Conservation (phyloP, 1,140 invertebrate genomes). For the Harpegnathos saltator region DNA sequence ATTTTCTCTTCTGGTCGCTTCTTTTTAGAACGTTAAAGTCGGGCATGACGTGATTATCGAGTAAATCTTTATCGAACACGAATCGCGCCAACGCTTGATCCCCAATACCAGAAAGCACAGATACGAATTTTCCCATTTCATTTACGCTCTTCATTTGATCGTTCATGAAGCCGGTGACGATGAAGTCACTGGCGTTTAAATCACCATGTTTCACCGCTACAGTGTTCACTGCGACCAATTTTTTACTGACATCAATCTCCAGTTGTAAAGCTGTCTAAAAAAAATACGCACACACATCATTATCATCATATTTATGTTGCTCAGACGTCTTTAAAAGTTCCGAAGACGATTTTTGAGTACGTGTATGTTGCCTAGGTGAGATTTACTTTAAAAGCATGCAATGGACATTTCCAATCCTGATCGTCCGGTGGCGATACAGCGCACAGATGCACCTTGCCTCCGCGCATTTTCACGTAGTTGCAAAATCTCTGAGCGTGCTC, state of each 20-base stretch:
- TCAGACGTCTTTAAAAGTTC: too few relatives aligned
- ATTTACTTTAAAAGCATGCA: conserved; percentile 80
- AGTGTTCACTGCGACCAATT: conserved; percentile 71
- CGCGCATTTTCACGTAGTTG: conserved; percentile 79
- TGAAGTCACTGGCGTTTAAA: conserved; percentile 79
- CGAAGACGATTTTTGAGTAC: too few relatives aligned
- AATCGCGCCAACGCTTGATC: conserved; percentile 78
- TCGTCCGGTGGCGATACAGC: conserved; percentile 69
- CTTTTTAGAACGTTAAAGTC: conserved; percentile 73
- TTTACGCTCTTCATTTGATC: conserved; percentile 81
- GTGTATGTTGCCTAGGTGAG: background rate
- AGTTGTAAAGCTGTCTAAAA: conserved; percentile 76
- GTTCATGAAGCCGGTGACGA: conserved; percentile 78
- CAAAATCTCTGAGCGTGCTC: conserved; percentile 76
- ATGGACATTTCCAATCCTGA: conserved; percentile 81
- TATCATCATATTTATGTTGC: too few relatives aligned
- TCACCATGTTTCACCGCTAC: conserved; percentile 77
- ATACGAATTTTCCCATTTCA: conserved; percentile 77
- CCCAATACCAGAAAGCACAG: conserved; percentile 78
- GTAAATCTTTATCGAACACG: conserved; percentile 79
- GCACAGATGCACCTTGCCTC: conserved; percentile 75
- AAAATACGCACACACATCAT: conserved; percentile 19
- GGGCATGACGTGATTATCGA: conserved; percentile 69
- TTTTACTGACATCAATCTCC: conserved; percentile 76
- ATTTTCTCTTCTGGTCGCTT: conserved; percentile 9